phyloP scores from a whole-genome alignment of 2,888 invertebrate genomes.

The Rotaria socialis region DNA sequence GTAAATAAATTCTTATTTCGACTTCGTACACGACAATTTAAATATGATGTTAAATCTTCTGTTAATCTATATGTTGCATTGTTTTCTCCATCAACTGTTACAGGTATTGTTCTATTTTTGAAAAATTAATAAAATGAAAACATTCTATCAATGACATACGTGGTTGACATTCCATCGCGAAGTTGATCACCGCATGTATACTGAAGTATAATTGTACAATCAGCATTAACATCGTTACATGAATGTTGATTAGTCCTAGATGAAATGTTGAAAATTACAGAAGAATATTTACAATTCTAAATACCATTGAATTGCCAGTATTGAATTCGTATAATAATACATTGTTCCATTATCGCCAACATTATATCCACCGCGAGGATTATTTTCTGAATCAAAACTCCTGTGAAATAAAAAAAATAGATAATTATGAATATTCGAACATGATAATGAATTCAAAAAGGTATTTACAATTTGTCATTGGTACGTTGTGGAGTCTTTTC shows the following conservation, averaged over 20 bases:
- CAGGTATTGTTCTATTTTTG: conserved; percentile 55
- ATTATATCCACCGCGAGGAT: conserved; percentile 59
- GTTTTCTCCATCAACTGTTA: conserved; percentile 54
- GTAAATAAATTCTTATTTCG: conserved; percentile 56
- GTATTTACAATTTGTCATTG: background rate
- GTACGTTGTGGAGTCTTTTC: background rate
- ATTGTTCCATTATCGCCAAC: conserved; percentile 52
- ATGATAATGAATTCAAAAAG: background rate
- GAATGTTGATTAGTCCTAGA: conserved; percentile 59
- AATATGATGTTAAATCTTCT: conserved; percentile 56
- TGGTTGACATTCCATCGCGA: conserved; percentile 57
- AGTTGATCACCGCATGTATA: conserved; percentile 57
- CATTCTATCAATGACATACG: conserved; percentile 50
- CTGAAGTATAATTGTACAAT: conserved; percentile 58
- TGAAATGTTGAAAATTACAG: background rate
- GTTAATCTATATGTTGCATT: conserved; percentile 57
- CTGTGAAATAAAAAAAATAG: conserved; percentile 46
- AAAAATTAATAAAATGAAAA: background rate
- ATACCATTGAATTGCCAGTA: conserved; percentile 56
- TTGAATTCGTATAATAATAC: conserved; percentile 56
- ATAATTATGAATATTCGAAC: background rate
- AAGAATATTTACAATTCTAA: conserved; percentile 40
- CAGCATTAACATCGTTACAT: conserved; percentile 53
- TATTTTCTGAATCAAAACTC: conserved; percentile 59
- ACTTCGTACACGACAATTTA: conserved; percentile 51